Evolutionary conservation across 2,888 invertebrate genomes (phyloP), one percentile per base, ranked within the genome.

Genomic region (Zelleria hepariella): DNA sequence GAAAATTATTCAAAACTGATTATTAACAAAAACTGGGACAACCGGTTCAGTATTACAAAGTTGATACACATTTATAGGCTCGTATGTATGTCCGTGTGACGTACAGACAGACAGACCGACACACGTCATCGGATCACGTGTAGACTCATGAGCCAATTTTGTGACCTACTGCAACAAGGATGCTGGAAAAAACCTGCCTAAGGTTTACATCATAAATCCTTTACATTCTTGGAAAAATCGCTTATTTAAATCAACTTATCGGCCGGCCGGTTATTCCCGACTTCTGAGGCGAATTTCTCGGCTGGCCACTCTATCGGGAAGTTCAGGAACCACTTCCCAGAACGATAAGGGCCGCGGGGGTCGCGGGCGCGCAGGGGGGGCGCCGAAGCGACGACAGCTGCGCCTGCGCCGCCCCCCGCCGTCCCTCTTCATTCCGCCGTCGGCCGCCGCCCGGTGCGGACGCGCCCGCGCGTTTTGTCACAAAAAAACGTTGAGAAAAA

Each of bases 261-360:
- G 15, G 32, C 15, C n/a, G n/a, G 32, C 32, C 15, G 32, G 32
- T 42, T 42, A 15, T 2, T 15, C 32, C 32, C 32, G 32, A n/a
- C 10, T 15, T 2, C 32, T 3, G 15, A 42, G 32, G 10, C 15
- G 2, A 42, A 42, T 15, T 42, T 42, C 32, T 10, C 32, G 18
- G 69, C 65, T 74, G 79, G 72, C 78, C 84, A 82, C 84, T 75
- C 78, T 68, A 75, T 77, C 80, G 87, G 87, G 87, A 88, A 86
- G 86, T 78, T 85, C 82, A 86, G 87, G 87, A 88, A 86, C 87
- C 85, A 86, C 85, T 88, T 86, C 87, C 87, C 86, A 87, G 87
- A 87, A 87, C 86, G 86, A 86, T 85, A 83, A 82, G 86, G 85
- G 83, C 79, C 78, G 72, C 71, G 69, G 76, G 74, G 74, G 71